phyloP scores from a whole-genome alignment of 2,888 invertebrate species.

The Epirrita christyi region DNA sequence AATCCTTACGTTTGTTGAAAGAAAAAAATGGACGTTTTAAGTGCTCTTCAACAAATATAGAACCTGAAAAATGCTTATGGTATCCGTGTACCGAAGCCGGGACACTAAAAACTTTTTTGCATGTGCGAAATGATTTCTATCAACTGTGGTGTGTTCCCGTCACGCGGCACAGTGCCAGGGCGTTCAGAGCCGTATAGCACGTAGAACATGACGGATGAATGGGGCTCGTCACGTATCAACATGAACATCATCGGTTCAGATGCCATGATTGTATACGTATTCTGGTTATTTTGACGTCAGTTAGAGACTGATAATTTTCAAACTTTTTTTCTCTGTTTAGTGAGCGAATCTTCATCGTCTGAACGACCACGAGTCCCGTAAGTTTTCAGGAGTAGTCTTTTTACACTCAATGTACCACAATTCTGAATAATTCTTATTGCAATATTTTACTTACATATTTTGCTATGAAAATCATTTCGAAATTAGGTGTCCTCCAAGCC shows the following conservation, averaged over 20 bases:
- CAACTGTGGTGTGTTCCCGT: constrained; percentile 62
- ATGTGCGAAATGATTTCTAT: constrained; percentile 51
- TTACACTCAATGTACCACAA: too few species aligned
- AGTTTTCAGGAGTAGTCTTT: too few species aligned
- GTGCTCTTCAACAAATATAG: constrained; percentile 23
- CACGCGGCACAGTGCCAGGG: constrained; percentile 77
- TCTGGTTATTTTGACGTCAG: background rate
- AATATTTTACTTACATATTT: too few species aligned
- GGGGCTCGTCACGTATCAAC: constrained; percentile 66
- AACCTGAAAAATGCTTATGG: constrained; percentile 21
- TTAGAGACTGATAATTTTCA: too few species aligned
- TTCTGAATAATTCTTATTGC: too few species aligned
- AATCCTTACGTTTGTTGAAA: constrained; percentile 8
- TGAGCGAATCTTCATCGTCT: too few species aligned
- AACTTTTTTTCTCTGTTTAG: background rate
- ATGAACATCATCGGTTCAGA: constrained; percentile 28
- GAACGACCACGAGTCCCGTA: too few species aligned
- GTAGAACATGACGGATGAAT: constrained; percentile 77
- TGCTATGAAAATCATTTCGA: too few species aligned
- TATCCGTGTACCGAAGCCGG: constrained; percentile 32
- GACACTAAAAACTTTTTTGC: constrained; percentile 41
- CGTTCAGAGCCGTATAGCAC: constrained; percentile 60
- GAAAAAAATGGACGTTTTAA: constrained; percentile 14
- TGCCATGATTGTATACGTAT: constrained; percentile 13
- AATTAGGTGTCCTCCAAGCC: background rate